Evolutionary conservation across 1,140 invertebrate genomes (phyloP).

Genomic region (Drosophila pandora): DNA sequence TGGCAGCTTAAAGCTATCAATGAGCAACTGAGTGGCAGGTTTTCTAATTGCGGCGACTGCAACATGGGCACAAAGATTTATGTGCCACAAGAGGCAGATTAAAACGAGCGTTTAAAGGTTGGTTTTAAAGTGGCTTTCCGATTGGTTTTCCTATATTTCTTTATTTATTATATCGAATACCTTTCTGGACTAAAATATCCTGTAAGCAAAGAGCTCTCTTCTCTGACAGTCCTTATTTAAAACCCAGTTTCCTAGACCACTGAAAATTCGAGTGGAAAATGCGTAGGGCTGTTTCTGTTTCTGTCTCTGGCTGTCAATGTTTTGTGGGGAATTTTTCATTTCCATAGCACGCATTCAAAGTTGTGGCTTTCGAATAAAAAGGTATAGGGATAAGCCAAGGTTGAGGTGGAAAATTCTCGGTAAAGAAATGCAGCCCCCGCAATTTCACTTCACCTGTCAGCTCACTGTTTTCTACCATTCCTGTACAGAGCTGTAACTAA

Average conservation of each 20-base stretch:
- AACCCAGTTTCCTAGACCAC: conserved; percentile 4
- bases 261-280: conserved; percentile 17
- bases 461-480: conserved; percentile 50
- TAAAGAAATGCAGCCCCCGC: conserved; percentile 49
- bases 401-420: conserved; percentile 30
- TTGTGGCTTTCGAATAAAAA: conserved; percentile 7
- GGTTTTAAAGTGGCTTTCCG: background rate
- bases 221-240: conserved; percentile 28
- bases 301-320: conserved; percentile 47
- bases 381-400: conserved; percentile 21
- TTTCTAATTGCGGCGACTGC: conserved; percentile 44
- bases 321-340: conserved; percentile 51
- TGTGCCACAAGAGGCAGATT: conserved; percentile 7
- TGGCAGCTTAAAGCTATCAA: conserved; percentile 62
- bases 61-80: conserved; percentile 35
- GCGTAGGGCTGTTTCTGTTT: conserved; percentile 22
- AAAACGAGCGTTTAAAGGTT: background rate
- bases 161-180: background rate
- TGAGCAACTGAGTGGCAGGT: conserved; percentile 59
- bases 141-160: background rate
- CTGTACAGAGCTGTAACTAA: conserved; percentile 16
- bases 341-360: conserved; percentile 38
- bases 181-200: background rate
- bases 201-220: conserved; percentile 13
- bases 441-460: conserved; percentile 65